Conservation (phyloP, 2,888 invertebrate species). For the Cerastis rubricosa region DNA sequence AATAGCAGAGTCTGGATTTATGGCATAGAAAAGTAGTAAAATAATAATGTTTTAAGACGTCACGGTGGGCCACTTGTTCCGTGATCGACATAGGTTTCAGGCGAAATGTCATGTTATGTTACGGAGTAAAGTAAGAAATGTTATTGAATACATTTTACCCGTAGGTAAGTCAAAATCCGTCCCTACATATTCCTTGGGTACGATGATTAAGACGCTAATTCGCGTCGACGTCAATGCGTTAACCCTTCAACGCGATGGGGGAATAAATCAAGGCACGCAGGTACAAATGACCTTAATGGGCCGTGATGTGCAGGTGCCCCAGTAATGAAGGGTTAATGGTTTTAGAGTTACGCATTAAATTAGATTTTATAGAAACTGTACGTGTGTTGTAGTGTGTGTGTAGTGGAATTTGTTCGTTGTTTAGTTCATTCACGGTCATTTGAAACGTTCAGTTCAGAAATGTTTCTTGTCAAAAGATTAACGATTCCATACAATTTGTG, state of each 20-base stretch:
- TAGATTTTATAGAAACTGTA: constrained; percentile 18
- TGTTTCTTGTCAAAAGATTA: background rate
- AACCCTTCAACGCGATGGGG: constrained; percentile 36
- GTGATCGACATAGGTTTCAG: background rate
- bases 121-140: background rate
- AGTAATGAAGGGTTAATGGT: constrained; percentile 59
- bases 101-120: background rate
- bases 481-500: background rate
- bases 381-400: background rate
- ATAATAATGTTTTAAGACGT: too few species aligned
- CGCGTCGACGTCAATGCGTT: constrained; percentile 28
- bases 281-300: constrained; percentile 66
- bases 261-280: constrained; percentile 61
- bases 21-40: too few species aligned
- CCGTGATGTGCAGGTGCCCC: constrained; percentile 54
- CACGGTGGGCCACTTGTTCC: too few species aligned
- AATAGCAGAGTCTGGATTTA: too few species aligned
- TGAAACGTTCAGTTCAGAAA: background rate
- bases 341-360: constrained; percentile 36
- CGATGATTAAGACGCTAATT: constrained; percentile 42
- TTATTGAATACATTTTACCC: background rate
- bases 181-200: constrained; percentile 19
- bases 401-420: too few species aligned
- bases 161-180: background rate
- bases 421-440: background rate